Evolutionary conservation across 2,113 vertebrate species (phyloP).

Genomic region (Haemorhous mexicanus): DNA sequence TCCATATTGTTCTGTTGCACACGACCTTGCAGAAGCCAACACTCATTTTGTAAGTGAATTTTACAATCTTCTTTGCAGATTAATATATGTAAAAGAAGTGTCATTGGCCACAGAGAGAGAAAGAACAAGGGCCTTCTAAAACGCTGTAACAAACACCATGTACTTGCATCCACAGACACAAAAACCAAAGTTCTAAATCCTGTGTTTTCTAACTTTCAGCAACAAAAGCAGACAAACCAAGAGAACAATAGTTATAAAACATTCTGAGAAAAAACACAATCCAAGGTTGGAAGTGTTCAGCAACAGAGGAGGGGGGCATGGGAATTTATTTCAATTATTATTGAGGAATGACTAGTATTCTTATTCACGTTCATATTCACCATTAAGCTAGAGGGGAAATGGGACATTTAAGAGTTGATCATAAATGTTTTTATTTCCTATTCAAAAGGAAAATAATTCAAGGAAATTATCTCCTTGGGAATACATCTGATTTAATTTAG

Average conservation of each 20-base stretch:
- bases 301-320: slow-evolving; percentile 19
- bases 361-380: slow-evolving; percentile 61
- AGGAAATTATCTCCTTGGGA: slow-evolving; percentile 58
- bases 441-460: slow-evolving; percentile 68
- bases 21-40: neutral
- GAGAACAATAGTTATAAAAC: slow-evolving; percentile 67
- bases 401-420: slow-evolving; percentile 60
- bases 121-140: neutral
- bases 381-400: slow-evolving; percentile 54
- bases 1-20: neutral
- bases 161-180: slow-evolving; percentile 7
- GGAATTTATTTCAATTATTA: slow-evolving; percentile 56
- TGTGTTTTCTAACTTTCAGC: slow-evolving; percentile 62
- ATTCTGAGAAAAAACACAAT: slow-evolving; percentile 24
- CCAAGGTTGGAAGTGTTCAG: slow-evolving; percentile 53
- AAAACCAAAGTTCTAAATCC: slow-evolving; percentile 54
- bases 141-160: neutral
- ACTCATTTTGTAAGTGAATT: neutral
- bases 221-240: slow-evolving; percentile 52
- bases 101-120: neutral
- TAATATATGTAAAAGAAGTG: neutral
- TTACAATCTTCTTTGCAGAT: neutral
- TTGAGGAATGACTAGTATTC: slow-evolving; percentile 55
- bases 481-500: slow-evolving; percentile 69
- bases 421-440: slow-evolving; percentile 69